Base-by-base conservation (phyloP, 2,113 vertebrate genomes). In the Platysteira castanea region DNA sequence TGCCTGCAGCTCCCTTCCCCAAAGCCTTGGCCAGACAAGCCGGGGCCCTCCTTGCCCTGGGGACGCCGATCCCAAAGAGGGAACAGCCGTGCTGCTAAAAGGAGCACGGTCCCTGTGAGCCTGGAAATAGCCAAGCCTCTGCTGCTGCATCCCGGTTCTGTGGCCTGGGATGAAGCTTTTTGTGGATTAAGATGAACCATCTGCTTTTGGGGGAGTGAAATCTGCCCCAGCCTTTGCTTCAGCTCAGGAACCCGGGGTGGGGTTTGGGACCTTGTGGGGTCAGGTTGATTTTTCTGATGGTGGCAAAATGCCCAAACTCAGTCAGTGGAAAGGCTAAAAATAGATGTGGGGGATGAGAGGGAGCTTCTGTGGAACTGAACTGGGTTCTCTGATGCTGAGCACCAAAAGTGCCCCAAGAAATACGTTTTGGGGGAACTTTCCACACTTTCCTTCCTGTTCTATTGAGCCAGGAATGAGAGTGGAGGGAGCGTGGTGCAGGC, bases 1-100 rank as follows among this genome's bases (percentile, higher is more conserved):
- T 86, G 44, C 67, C 76, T 80, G 89, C 87, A 46, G 89, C 61
- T 95, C 90, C 71, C 68, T 84, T n/a, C 81, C 67, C 85, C 93
- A 63, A 18, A 95, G 78, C 83, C 85, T 94, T 90, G 95, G 96
- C 95, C 95, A 92, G 91, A 86, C 86, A 35, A 71, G 2, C 57
- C 0, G 59, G 91, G 95, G 75, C 93, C 92, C 80, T 53, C 92
- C 93, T 60, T 84, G 94, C 95, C 92, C 90, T 76, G 82, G 92
- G 92, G 93, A 93, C 30, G 2, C 75, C 73, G 39, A 89, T 78
- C 79, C 93, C 93, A 57, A 23, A 83, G 90, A 47, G 21, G 2
- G 33, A 93, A 71, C 95, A 95, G 93, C 75, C 63, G 27, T 9
- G 81, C 84, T 96, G 96, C 92, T 88, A 27, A 93, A 94, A 35